A percentile compares a stretch with the other conserved stretches of the same genome.
These are phyloP conservation scores for Leptocoma aspasia DNA, from an alignment of 2,113 vertebrate genomes.

Conservation along the genomic window DNA sequence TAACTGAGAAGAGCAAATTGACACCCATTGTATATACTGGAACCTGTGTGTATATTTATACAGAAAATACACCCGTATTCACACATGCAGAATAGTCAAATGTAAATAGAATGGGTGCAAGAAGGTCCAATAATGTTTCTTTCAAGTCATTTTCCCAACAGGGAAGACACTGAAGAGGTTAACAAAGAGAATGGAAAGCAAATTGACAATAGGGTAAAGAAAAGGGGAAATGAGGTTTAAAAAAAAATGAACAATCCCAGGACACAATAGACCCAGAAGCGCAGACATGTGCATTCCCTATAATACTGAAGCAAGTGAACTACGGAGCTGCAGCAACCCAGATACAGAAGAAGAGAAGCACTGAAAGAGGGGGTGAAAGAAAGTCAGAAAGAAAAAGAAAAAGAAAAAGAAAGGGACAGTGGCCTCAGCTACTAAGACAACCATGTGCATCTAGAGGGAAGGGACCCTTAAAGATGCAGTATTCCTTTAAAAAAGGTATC, in stretches of 20 bases:
- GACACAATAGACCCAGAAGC: conserved; percentile 69
- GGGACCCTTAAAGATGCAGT: conserved; percentile 74
- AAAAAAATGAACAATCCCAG: conserved; percentile 57
- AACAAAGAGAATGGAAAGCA: conserved; percentile 65
- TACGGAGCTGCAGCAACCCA: conserved; percentile 61
- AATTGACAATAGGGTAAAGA: conserved; percentile 26
- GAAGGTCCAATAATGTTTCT: conserved; percentile 36
- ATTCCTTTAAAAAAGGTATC: conserved; percentile 64
- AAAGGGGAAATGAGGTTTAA: conserved; percentile 22
- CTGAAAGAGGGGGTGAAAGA: conserved; percentile 47
- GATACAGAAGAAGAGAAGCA: conserved; percentile 57
- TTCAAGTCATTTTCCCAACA: conserved; percentile 60
- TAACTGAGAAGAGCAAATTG: conserved; percentile 52
- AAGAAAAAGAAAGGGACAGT: conserved; percentile 67
- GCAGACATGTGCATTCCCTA: conserved; percentile 71
- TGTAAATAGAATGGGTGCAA: conserved; percentile 43
- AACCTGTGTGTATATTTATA: not conserved
- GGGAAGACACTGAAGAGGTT: conserved; percentile 54
- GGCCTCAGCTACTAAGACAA: conserved; percentile 73
- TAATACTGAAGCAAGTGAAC: conserved; percentile 67
- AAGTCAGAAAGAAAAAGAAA: conserved; percentile 55
- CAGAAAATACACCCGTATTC: conserved; percentile 37
- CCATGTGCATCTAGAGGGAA: conserved; percentile 68
- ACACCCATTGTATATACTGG: not conserved
- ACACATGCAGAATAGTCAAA: conserved; percentile 35